phyloP scores from a whole-genome alignment of 2,888 invertebrate species.

The Cantharis rufa region DNA sequence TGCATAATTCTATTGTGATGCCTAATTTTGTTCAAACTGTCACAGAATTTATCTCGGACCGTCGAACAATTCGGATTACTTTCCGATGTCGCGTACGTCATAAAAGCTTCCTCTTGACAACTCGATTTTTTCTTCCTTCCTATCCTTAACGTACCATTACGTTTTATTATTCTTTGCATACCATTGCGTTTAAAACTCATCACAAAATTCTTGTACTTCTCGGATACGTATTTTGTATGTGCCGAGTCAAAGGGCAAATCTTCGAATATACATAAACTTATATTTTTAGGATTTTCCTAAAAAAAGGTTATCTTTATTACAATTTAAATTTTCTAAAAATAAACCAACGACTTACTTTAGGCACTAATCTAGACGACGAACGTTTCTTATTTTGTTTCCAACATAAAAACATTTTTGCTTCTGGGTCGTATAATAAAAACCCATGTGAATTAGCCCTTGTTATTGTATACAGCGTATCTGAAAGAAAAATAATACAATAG shows the following conservation, averaged over 20 bases:
- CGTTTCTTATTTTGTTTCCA: constrained; percentile 41
- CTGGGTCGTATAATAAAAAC: constrained; percentile 44
- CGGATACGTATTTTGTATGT: constrained; percentile 29
- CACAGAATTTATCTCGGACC: constrained; percentile 27
- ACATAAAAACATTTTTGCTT: constrained; percentile 45
- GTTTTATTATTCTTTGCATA: constrained; percentile 23
- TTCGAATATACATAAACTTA: constrained; percentile 37
- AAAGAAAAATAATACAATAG: constrained; percentile 13
- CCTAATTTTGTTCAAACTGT: constrained; percentile 26
- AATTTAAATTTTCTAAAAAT: constrained; percentile 1
- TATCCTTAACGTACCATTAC: constrained; percentile 4
- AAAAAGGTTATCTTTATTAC: constrained; percentile 12
- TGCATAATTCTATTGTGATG: constrained; percentile 21
- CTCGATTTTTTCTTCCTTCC: constrained; percentile 16
- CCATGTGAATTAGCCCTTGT: constrained; percentile 32
- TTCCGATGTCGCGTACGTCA: constrained; percentile 14
- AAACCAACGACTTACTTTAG: constrained; percentile 40
- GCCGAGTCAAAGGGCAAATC: constrained; percentile 27
- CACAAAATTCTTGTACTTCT: constrained; percentile 26
- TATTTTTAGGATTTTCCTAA: constrained; percentile 38
- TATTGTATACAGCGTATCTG: constrained; percentile 36
- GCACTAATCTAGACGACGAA: constrained; percentile 35
- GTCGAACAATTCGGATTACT: constrained; percentile 22
- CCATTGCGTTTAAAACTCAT: constrained; percentile 31
- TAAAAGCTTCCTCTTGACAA: constrained; percentile 26